Base-by-base conservation (phyloP, 1,140 invertebrate species). In the Bombyx mandarina region DNA sequence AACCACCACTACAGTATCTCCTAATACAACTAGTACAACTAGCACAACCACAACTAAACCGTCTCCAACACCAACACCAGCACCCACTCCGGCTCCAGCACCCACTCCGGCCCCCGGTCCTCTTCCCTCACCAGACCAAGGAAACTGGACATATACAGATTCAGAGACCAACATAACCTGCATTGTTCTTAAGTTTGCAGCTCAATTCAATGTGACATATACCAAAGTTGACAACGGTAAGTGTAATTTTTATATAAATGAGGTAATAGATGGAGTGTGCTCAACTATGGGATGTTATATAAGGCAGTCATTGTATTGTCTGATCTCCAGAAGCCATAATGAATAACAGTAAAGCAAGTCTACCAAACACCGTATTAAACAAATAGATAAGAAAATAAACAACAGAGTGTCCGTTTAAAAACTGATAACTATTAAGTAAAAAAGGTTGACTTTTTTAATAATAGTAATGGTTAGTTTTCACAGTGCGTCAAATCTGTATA, bases 121-220 rank as follows among this genome's bases (percentile, higher is more conserved):
- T 0, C 68, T 81, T 43, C 87, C 89, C 22, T 62, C 75, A 9
- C 87, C 90, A n/a, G 69, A 77, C 7, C 77, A 79, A 44, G 90
- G 89, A 35, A 88, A 75, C 59, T 93, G 92, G 92, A 52, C 61
- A 1, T 86, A 71, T 61, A 79, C 75, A 0, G 79, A 89, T 49
- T 48, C 63, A 5, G 77, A 69, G 7, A 52, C 7, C 51, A 89
- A 88, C 58, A 71, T 79, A 3, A 88, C 88, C 6, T 93, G 92
- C 67, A 89, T 93, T 47, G 70, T 93, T 10, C 70, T 91, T 2
- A 79, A 90, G 73, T 91, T 93, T 89, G 91, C 91, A 5, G 87
- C 89, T 8, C 89, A 91, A 57, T 72, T 93, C 9, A 91, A 91
- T 66, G 76, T 93, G 45, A 90, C 88, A 6, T 92, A 92, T 65